Conservation (phyloP, 2,888 invertebrate species). For the Eilema depressum region DNA sequence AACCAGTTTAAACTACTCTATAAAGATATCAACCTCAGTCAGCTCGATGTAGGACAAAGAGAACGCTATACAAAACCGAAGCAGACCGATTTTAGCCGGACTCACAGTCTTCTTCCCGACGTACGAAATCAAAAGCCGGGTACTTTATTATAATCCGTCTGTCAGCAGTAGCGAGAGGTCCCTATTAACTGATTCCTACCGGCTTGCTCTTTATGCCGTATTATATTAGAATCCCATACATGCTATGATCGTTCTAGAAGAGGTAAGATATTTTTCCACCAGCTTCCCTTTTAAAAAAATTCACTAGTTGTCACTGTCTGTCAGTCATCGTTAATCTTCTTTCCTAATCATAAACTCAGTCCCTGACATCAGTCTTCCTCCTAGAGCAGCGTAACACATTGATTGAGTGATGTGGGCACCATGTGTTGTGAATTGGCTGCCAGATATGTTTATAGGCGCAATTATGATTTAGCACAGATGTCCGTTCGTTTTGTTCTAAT, state of each 20-base stretch:
- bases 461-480: conserved; percentile 24
- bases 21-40: too few species aligned
- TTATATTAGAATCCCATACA: too few species aligned
- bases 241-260: too few species aligned
- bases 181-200: too few species aligned
- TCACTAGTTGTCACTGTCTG: too few species aligned
- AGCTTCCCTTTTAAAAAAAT: too few species aligned
- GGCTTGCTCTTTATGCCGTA: too few species aligned
- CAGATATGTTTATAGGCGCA: conserved; percentile 19
- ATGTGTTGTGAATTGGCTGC: conserved; percentile 14
- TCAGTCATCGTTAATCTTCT: not conserved
- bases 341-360: not conserved
- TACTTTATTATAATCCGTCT: not conserved
- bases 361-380: not conserved
- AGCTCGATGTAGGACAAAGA: too few species aligned
- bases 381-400: not conserved
- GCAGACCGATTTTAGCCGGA: not conserved
- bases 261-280: too few species aligned
- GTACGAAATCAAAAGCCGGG: not conserved
- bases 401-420: conserved; percentile 4
- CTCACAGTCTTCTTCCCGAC: not conserved
- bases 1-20: too few species aligned
- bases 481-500: conserved; percentile 9
- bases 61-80: too few species aligned
- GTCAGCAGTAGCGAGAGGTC: too few species aligned